A percentile compares a stretch with the other conserved stretches of the same genome.
These are phyloP conservation scores for Pangasianodon gigas DNA, from an alignment of 2,113 vertebrate genomes.

Conservation along the genomic window DNA sequence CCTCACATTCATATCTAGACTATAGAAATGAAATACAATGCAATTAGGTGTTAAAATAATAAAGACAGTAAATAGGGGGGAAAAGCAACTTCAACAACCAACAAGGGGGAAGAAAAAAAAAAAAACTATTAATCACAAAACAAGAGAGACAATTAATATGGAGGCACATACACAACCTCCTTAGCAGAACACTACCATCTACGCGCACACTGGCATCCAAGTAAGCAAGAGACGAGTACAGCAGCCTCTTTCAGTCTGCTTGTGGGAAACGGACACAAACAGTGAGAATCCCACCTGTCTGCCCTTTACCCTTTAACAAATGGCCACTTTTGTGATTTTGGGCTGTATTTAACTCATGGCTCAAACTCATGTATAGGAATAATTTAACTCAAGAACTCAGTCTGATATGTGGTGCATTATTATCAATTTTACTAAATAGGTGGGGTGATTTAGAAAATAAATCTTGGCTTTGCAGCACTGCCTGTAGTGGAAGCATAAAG, in stretches of 20 bases:
- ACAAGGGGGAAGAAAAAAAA: not conserved
- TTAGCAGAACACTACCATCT: slow-evolving; percentile 25
- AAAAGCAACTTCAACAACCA: slow-evolving; percentile 20
- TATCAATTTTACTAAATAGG: not conserved
- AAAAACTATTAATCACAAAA: slow-evolving; percentile 38
- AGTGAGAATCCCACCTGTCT: slow-evolving; percentile 52
- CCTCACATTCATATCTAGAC: slow-evolving; percentile 65
- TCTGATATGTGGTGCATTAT: not conserved
- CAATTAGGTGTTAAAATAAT: not conserved
- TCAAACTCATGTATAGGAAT: slow-evolving; percentile 14
- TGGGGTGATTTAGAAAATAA: not conserved
- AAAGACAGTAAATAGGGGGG: not conserved
- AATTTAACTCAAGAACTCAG: not conserved
- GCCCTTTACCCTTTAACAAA: slow-evolving; percentile 25
- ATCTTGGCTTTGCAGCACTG: not conserved
- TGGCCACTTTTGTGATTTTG: not conserved
- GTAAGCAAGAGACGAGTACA: slow-evolving; percentile 40
- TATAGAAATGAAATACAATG: slow-evolving; percentile 68
- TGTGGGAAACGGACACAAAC: slow-evolving; percentile 25
- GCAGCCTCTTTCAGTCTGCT: slow-evolving; percentile 37
- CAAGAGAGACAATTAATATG: slow-evolving; percentile 40
- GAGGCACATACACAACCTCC: slow-evolving; percentile 36
- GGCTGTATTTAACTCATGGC: not conserved
- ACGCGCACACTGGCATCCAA: slow-evolving; percentile 44
- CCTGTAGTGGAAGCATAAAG: not conserved